phyloP scores from a whole-genome alignment of 2,113 vertebrate species.

The Daboia siamensis region DNA sequence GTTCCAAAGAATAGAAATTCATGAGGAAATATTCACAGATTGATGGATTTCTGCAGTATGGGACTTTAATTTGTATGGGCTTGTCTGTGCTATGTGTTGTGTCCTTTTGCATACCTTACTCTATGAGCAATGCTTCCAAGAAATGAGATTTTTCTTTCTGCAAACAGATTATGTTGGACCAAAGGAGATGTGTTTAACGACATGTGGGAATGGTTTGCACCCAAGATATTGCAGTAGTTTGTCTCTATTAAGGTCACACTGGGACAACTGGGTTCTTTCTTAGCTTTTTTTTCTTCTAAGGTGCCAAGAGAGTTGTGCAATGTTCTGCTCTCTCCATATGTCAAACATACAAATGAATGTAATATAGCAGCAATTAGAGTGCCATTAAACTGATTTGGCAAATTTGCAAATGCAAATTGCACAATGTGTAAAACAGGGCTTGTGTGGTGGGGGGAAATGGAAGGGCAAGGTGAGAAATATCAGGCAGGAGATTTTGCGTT shows the following conservation, averaged over 20 bases:
- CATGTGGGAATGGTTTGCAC: not conserved
- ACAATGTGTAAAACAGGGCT: not conserved
- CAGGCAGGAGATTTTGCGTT: not conserved
- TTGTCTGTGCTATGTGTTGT: not conserved
- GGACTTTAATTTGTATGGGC: not conserved
- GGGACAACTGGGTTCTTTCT: constrained; percentile 6
- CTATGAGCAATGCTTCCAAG: not conserved
- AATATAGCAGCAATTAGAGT: not conserved
- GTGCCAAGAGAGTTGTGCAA: constrained; percentile 14
- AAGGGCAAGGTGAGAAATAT: not conserved
- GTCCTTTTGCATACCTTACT: not conserved
- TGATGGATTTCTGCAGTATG: not conserved
- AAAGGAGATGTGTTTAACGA: not conserved
- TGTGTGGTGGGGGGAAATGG: not conserved
- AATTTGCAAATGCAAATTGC: not conserved
- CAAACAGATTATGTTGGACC: not conserved
- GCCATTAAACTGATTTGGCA: not conserved
- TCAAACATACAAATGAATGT: not conserved
- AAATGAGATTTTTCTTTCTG: not conserved
- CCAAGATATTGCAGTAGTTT: not conserved
- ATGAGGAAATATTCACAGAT: not conserved
- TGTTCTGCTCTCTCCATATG: not conserved
- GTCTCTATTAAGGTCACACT: constrained; percentile 1
- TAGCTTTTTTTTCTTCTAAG: not conserved
- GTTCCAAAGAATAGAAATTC: not conserved